A percentile compares a stretch with the other conserved stretches of the same genome.
These are phyloP conservation scores for Caenorhabditis plicata DNA, from an alignment of 2,888 invertebrate species.

Conservation along the genomic window DNA sequence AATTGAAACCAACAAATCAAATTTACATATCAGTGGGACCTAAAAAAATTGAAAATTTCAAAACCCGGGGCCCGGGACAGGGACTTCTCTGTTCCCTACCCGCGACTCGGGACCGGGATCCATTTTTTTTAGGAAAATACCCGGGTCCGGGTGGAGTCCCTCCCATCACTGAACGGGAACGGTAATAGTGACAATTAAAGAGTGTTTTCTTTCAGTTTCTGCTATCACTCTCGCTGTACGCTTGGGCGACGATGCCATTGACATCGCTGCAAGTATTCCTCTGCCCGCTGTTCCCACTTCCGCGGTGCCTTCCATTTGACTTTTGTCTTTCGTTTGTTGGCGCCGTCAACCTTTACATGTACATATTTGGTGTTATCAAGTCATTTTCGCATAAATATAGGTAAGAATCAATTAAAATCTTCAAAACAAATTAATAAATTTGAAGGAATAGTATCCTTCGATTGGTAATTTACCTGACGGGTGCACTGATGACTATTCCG, in stretches of 20 bases:
- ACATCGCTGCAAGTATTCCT: constrained; percentile 80
- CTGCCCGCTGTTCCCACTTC: constrained; percentile 81
- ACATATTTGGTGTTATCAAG: constrained; percentile 93
- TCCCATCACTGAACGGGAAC: background rate
- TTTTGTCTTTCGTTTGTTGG: constrained; percentile 86
- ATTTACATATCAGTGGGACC: too few relatives aligned
- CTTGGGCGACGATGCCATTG: constrained; percentile 91
- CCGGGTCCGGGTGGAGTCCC: background rate
- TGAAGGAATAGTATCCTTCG: constrained; percentile 58
- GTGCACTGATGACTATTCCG: constrained; percentile 86
- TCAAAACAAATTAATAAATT: background rate
- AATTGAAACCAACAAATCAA: too few relatives aligned
- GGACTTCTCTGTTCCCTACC: too few relatives aligned
- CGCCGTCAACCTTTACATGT: constrained; percentile 94
- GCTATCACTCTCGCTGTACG: constrained; percentile 85
- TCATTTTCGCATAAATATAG: constrained; percentile 77
- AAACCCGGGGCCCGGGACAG: too few relatives aligned
- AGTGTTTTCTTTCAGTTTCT: constrained; percentile 72
- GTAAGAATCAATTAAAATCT: constrained; percentile 22
- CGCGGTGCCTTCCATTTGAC: constrained; percentile 77
- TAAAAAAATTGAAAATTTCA: too few relatives aligned
- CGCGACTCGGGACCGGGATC: too few relatives aligned
- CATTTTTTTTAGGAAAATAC: too few relatives aligned
- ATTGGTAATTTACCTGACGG: constrained; percentile 69
- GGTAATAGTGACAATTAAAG: too few relatives aligned